Evolutionary conservation across 2,888 invertebrate species (phyloP), one percentile per base, ranked within the genome.

Genomic region (Eupithecia centaureata): DNA sequence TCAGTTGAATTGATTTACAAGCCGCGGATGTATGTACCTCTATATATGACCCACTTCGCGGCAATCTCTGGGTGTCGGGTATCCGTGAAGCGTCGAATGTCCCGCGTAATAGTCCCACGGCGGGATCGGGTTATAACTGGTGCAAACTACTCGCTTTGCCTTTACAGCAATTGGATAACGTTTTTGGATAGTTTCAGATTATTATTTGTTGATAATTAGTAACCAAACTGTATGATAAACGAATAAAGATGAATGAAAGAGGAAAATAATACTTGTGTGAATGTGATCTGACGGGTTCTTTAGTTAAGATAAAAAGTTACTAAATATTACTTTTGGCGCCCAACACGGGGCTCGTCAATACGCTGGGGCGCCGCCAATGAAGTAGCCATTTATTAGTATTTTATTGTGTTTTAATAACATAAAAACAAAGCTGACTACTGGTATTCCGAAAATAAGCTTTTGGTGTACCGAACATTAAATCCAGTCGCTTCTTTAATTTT

Each of bases 41-140:
- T 15, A 15, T 15, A 15, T 38, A 28, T 51, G 61, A 61, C 32
- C 47, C 32, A 33, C 51, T 32, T 61, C 27, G 1, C 10, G 33
- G 52, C 47, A 33, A 58, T 58, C 58, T 25, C 22, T 47, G 32
- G 35, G 47, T 64, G 35, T 63, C 67, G 58, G 18, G 47, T 68
- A 52, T 27, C 58, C 42, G 8, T 25, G 35, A 27, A 58, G 54
- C n/a, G 32, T 67, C 67, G 33, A 51, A 47, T 67, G 42, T 67
- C 56, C 38, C 32, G 60, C 52, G 12, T 67, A 60, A 51, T 62
- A 25, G 60, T 59, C 67, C 63, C 71, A 13, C 13, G 30, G 60
- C 42, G 65, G 60, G 13, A 33, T 65, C 57, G 22, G 35, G 61
- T 58, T 65, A 47, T 47, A 60, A 59, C 62, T 38, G 38, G 62